phyloP scores from a whole-genome alignment of 2,797 vertebrate species.

The Anisognathus igniventris region DNA sequence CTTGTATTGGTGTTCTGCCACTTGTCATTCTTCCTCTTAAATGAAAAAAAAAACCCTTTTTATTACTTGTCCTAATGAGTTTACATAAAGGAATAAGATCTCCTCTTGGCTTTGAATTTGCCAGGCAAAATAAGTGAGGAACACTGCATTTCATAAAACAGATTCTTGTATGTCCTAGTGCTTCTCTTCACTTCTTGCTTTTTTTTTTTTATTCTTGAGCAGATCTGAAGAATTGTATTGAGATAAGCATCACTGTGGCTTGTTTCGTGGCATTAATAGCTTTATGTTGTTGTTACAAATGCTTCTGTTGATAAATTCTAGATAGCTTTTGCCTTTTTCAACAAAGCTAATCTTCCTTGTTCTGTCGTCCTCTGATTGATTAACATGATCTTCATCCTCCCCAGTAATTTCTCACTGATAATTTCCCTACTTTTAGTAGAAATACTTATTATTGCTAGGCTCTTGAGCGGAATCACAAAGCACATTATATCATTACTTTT shows the following conservation, averaged over 20 bases:
- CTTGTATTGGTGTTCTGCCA: not conserved
- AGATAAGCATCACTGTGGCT: not conserved
- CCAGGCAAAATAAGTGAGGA: not conserved
- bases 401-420: not conserved
- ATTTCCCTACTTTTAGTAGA: not conserved
- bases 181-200: not conserved
- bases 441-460: not conserved
- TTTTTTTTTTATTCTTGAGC: not conserved
- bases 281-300: not conserved
- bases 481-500: not conserved
- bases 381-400: not conserved
- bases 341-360: not conserved
- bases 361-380: not conserved
- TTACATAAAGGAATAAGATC: not conserved
- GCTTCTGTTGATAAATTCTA: not conserved
- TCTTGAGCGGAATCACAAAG: not conserved
- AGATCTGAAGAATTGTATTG: not conserved
- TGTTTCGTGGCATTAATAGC: not conserved
- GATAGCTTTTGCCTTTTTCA: not conserved
- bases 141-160: not conserved
- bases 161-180: not conserved
- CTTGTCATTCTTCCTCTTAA: not conserved
- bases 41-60: not conserved
- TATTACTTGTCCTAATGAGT: not conserved
- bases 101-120: not conserved